Evolutionary conservation across 2,888 invertebrate species (phyloP).

Genomic region (Drosophila paramelanica): DNA sequence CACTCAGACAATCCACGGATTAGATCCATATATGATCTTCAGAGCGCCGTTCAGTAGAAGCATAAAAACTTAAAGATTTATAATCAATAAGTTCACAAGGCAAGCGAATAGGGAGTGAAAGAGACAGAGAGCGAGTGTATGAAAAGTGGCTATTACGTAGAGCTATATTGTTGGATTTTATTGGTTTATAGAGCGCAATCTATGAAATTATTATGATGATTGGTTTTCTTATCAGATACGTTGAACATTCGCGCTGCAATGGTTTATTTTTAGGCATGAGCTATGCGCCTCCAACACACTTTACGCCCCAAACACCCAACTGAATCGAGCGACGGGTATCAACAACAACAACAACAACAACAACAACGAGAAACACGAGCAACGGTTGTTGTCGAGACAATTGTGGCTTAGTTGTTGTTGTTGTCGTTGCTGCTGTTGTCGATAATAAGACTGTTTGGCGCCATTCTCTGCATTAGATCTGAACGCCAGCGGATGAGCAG

Average conservation of each 20-base stretch:
- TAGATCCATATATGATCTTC: background rate
- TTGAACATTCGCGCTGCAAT: slow-evolving; percentile 52
- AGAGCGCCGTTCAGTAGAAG: background rate
- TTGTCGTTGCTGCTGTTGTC: slow-evolving; percentile 24
- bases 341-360: slow-evolving; percentile 10
- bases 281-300: slow-evolving; percentile 45
- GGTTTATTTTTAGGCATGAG: slow-evolving; percentile 75
- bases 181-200: slow-evolving; percentile 69
- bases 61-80: background rate
- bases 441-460: slow-evolving; percentile 77
- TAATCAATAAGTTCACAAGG: slow-evolving; percentile 16
- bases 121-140: background rate
- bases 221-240: slow-evolving; percentile 65
- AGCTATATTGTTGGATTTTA: slow-evolving; percentile 49
- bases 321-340: slow-evolving; percentile 23
- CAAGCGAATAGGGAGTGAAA: background rate
- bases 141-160: slow-evolving; percentile 5
- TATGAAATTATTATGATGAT: slow-evolving; percentile 76
- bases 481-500: too few species aligned
- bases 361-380: background rate
- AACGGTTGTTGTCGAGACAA: slow-evolving; percentile 20
- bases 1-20: background rate
- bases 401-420: slow-evolving; percentile 28
- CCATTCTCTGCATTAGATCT: slow-evolving; percentile 48
- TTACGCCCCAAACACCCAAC: slow-evolving; percentile 16